A percentile compares a stretch with the other conserved stretches of the same genome.
phyloP scores from a whole-genome alignment of 2,888 invertebrate genomes.

The Encarsia formosa region DNA sequence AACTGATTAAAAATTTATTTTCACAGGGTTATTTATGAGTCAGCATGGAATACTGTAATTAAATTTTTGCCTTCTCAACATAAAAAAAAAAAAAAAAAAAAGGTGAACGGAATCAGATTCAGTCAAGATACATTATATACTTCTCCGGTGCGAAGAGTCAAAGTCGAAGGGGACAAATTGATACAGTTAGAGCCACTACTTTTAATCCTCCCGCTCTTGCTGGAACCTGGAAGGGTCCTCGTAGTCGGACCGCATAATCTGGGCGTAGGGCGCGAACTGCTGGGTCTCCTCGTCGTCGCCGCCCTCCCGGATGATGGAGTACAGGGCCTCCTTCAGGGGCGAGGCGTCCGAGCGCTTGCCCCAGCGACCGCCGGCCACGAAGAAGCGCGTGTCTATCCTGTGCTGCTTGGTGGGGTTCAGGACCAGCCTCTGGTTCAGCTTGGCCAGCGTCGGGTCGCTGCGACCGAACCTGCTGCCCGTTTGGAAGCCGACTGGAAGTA shows the following conservation, averaged over 20 bases:
- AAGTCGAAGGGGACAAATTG: no score
- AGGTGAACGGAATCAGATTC: no score
- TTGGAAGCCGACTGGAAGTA: no score
- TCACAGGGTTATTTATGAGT: no score
- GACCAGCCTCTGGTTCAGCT: constrained; percentile 18
- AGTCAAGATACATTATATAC: no score
- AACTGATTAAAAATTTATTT: no score
- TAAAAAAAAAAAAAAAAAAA: no score
- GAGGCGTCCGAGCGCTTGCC: constrained; percentile 39
- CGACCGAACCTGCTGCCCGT: constrained; percentile 42
- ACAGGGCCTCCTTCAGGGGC: neutral
- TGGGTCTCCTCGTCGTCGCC: neutral
- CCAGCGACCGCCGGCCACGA: constrained; percentile 45
- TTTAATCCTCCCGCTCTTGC: neutral
- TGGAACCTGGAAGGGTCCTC: neutral
- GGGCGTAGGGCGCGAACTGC: neutral
- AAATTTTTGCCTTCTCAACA: no score
- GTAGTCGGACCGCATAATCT: neutral
- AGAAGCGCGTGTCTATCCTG: constrained; percentile 44
- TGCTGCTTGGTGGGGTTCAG: constrained; percentile 32
- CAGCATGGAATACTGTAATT: no score
- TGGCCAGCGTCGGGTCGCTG: constrained; percentile 20
- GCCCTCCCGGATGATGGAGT: neutral
- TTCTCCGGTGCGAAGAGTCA: no score
- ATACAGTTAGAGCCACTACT: no score